These are phyloP conservation scores for Muntiacus reevesi DNA, from an alignment of 2,113 vertebrate genomes.

Conservation along the genomic window DNA sequence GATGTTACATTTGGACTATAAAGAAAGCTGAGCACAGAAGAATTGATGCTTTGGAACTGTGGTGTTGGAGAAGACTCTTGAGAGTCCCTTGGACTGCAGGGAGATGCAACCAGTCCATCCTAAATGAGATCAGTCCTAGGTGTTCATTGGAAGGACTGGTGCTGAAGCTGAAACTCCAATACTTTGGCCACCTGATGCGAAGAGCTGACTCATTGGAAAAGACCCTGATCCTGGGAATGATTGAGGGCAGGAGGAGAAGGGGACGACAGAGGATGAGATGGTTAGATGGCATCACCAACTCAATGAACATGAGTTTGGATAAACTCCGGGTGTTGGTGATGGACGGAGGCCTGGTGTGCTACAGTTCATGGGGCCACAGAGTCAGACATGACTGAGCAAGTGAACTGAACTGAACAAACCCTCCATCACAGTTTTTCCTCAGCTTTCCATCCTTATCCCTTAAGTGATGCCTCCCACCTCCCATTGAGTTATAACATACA, in stretches of 20 bases:
- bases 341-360: rapidly evolving
- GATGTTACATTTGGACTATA: no score
- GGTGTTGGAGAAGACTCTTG: no score
- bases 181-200: neutral
- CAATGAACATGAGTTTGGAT: neutral
- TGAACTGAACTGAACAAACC: neutral
- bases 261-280: neutral
- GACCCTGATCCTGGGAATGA: neutral
- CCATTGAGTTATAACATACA: neutral
- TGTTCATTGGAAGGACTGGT: neutral
- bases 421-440: neutral
- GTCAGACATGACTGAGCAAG: neutral
- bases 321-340: rapidly evolving
- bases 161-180: neutral
- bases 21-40: no score
- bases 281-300: neutral
- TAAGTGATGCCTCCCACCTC: neutral
- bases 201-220: neutral
- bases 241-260: no score
- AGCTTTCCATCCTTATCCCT: neutral
- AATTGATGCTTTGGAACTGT: no score
- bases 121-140: neutral
- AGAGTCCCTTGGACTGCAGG: no score
- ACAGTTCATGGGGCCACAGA: neutral
- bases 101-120: neutral